Conservation (phyloP, 1,140 invertebrate genomes). For the Drosophila obscura region DNA sequence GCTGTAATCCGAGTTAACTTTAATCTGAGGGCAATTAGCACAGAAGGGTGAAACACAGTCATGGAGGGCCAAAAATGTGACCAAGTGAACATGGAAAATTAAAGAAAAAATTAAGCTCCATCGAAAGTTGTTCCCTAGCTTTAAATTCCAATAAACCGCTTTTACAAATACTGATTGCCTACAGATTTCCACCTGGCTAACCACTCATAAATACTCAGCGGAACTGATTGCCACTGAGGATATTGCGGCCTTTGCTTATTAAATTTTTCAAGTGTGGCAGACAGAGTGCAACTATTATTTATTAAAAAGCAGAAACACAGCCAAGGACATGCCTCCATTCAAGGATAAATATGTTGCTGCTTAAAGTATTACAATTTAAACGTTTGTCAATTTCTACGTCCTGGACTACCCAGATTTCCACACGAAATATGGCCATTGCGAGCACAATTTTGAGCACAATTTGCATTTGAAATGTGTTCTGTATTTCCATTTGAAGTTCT, state of each 20-base stretch:
- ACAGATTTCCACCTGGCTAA: constrained; percentile 13
- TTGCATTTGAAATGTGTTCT: constrained; percentile 53
- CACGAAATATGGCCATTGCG: constrained; percentile 53
- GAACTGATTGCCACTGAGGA: constrained; percentile 13
- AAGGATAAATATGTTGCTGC: constrained; percentile 46
- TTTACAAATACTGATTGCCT: background rate
- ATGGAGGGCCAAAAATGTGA: background rate
- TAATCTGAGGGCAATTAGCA: constrained; percentile 49
- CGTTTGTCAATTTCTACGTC: constrained; percentile 34
- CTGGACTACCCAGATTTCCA: constrained; percentile 31
- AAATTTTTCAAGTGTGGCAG: constrained; percentile 67
- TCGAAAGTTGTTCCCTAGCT: background rate
- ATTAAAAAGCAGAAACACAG: constrained; percentile 36
- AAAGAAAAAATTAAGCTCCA: background rate
- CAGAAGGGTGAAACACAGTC: background rate
- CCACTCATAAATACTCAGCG: constrained; percentile 3
- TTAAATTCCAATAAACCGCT: constrained; percentile 19
- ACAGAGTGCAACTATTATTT: constrained; percentile 62
- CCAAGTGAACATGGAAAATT: background rate
- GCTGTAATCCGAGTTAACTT: constrained; percentile 43
- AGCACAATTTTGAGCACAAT: constrained; percentile 47
- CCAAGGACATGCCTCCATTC: constrained; percentile 39
- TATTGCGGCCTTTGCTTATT: constrained; percentile 56
- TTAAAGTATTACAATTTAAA: constrained; percentile 40
- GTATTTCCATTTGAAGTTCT: constrained; percentile 53